Base-by-base conservation (phyloP, 2,113 vertebrate species). In the Myocastor coypus region DNA sequence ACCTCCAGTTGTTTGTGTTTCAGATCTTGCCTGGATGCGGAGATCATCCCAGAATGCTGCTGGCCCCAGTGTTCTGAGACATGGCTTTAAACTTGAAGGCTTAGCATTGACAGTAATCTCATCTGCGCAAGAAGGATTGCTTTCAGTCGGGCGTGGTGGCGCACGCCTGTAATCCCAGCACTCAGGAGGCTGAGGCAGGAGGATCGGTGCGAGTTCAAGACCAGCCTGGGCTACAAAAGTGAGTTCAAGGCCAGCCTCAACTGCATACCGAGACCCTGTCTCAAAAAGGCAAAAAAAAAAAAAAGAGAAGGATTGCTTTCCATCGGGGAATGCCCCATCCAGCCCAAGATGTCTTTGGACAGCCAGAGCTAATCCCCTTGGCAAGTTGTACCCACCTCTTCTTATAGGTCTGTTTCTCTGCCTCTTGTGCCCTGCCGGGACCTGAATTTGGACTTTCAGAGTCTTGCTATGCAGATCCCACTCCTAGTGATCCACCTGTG, bases 281-380 rank as follows among this genome's bases (percentile, higher is more conserved):
- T n/a, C n/a, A n/a, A n/a, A n/a, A n/a, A n/a, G n/a, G n/a, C n/a
- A n/a, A n/a, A n/a, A n/a, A n/a, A n/a, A n/a, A n/a, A n/a, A n/a
- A n/a, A n/a, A n/a, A n/a, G n/a, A n/a, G 83, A 93, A 85, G 57
- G 57, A 52, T 83, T 68, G 24, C 80, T 84, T 92, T 87, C 30
- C 63, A 24, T 0, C n/a, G 63, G 13, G 88, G 8, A 34, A 68
- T n/a, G 66, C 30, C 83, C 17, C 87, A n/a, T 1, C 78, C 61
- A 26, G 69, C 20, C 32, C 87, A 83, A 68, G 32, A 86, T 12
- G 57, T 78, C 37, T 78, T 63, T 50, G 71, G 73, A 61, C 34
- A 82, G n/a, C 61, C 55, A 91, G 24, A 32, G 80, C 69, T 66
- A 28, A 77, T 46, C 34, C 26, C 5, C 50, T 68, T 52, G 68